Base-by-base conservation (phyloP, 2,113 vertebrate species). In the Carassius gibelio region DNA sequence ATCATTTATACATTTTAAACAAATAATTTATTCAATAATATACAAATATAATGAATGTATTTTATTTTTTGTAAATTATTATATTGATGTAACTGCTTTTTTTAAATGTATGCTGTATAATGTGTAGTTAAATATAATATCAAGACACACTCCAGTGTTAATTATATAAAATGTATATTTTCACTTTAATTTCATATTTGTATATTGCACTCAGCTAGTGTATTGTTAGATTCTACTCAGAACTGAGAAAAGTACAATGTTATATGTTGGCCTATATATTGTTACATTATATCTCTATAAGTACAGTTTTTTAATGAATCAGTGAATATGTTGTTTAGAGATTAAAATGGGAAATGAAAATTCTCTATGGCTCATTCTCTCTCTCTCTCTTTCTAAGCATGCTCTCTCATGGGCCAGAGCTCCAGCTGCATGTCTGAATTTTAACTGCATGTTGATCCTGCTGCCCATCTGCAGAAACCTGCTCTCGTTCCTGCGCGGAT, bases 391-490 rank as follows among this genome's bases (percentile, higher is more conserved):
- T 15, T 64, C 91, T 0, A 93, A 99, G 98, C 92, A 94, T n/a
- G 97, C 96, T 1, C 90, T 99, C 90, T 93, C 97, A 3, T 95
- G 96, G 94, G 98, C 98, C 88, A 92, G 98, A 88, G 98, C 97
- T 75, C 97, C 98, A 45, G 98, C 98, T 57, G 98, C 98, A 88
- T 97, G 96, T 87, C 94, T 99, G 88, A 99, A 99, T 93, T 99
- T 99, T 90, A 99, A 99, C 90, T 99, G 98, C 74, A 90, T 99
- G 96, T 92, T 99, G 90, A 97, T 99, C 80, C 94, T 99, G 89
- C 91, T 99, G 86, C 98, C 98, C 0, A 97, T 99, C 5, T 99
- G 98, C 93, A 92, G 98, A 88, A 99, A 99, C 91, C 94, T 99
- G 64, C 96, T 99, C 3, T 99, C 98, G 85, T 95, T 98, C 90